These are phyloP conservation scores for Poecilia gillii DNA, from an alignment of 2,797 vertebrate genomes.

Conservation along the genomic window DNA sequence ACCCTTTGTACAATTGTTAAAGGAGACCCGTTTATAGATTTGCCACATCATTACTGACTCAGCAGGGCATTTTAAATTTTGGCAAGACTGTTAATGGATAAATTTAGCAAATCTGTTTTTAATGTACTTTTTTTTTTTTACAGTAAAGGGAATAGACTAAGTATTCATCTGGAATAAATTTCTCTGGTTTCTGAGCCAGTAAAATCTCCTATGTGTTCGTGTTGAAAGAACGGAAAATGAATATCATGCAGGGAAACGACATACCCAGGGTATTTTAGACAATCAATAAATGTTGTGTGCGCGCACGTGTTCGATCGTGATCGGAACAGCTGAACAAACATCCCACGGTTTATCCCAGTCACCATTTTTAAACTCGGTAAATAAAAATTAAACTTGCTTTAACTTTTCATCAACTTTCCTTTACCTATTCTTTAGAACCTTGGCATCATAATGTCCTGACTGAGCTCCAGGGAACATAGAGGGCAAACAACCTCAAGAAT, in stretches of 20 bases:
- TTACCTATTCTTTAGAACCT: neutral
- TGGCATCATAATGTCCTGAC: neutral
- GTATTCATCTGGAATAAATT: neutral
- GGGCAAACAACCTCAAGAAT: neutral
- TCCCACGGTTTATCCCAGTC: neutral
- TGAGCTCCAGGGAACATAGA: neutral
- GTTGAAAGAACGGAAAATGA: too few species aligned
- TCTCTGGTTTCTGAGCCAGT: neutral
- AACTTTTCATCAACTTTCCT: neutral
- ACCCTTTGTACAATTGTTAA: neutral
- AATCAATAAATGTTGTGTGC: neutral
- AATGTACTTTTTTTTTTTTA: neutral
- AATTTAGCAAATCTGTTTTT: neutral
- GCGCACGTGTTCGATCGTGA: neutral
- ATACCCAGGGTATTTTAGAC: neutral
- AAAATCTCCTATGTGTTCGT: neutral
- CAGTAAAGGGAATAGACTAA: neutral
- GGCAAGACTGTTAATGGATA: neutral
- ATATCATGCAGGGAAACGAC: neutral
- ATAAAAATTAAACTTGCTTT: neutral
- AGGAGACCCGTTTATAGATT: neutral
- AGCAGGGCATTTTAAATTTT: neutral
- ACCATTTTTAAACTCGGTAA: neutral
- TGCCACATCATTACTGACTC: slow-evolving; percentile 2
- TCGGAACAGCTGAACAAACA: neutral